Base-by-base conservation (phyloP, 2,888 invertebrate genomes). In the Plagodis dolabraria region DNA sequence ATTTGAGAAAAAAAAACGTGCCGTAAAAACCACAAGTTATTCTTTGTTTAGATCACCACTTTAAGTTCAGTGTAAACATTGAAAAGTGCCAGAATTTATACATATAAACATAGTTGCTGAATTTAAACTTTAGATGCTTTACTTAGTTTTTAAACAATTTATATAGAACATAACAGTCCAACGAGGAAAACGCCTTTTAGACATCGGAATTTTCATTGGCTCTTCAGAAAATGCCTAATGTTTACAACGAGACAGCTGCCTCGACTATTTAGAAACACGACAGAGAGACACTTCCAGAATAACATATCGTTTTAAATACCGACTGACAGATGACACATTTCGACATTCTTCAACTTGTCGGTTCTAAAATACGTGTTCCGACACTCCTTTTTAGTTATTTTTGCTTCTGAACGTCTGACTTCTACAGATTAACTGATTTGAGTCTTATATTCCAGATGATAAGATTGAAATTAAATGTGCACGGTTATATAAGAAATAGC, bases 281-380 rank as follows among this genome's bases (percentile, higher is more conserved):
- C 82, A 73, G 70, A 73, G 73, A 75, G 83, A 81, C 85, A 83
- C 85, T 85, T 88, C 78, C 83, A 82, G 82, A 89, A 88, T 89
- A 92, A 92, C 91, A 91, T 90, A 92, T 92, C 87, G 90, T 83
- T 89, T 87, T 92, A 92, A 92, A 92, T 86, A 83, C 87, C 92
- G 80, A 90, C 84, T 92, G 92, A 92, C 92, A 92, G 92, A 87
- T 90, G 92, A 92, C 92, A 92, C 92, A 89, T 92, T 90, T 92
- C 87, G 86, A 90, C 91, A 92, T 92, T 90, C 90, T 88, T 92
- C 89, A 91, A 91, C 91, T 91, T 91, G 91, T 91, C 89, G 83
- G 82, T 86, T 86, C 86, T 90, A 87, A 89, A 89, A 91, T 87
- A 90, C 86, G 78, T 58, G 76, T 70, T 70, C 67, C 71, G 72